These are phyloP conservation scores for Agrochola macilenta DNA, from an alignment of 2,888 invertebrate species.

Conservation along the genomic window DNA sequence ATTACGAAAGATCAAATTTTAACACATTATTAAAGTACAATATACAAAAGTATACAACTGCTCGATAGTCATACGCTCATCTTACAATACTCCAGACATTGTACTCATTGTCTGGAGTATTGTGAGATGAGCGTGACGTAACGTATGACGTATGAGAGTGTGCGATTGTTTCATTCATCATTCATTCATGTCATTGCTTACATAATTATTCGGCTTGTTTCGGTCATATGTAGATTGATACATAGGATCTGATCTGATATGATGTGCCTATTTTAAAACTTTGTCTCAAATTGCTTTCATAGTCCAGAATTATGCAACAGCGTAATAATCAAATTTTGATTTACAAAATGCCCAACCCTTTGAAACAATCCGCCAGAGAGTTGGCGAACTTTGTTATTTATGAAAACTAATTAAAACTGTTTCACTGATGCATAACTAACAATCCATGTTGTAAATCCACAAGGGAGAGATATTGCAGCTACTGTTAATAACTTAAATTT, in stretches of 20 bases:
- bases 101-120: too few relatives aligned
- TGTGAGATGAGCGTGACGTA: too few relatives aligned
- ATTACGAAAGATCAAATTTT: not conserved
- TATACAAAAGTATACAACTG: too few relatives aligned
- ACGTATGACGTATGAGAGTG: too few relatives aligned
- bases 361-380: not conserved
- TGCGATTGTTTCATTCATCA: too few relatives aligned
- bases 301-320: not conserved
- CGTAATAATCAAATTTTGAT: not conserved
- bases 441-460: not conserved
- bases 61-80: too few relatives aligned
- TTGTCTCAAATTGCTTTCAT: too few relatives aligned
- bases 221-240: not conserved
- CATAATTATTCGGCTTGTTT: not conserved
- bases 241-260: too few relatives aligned
- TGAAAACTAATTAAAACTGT: constrained; percentile 2
- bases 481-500: too few relatives aligned
- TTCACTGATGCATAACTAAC: not conserved
- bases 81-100: too few relatives aligned
- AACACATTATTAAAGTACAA: too few relatives aligned
- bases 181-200: not conserved
- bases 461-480: not conserved
- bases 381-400: not conserved
- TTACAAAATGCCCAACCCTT: not conserved
- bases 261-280: not conserved